Base-by-base conservation (phyloP, 2,797 vertebrate genomes). In the Aplochiton taeniatus region DNA sequence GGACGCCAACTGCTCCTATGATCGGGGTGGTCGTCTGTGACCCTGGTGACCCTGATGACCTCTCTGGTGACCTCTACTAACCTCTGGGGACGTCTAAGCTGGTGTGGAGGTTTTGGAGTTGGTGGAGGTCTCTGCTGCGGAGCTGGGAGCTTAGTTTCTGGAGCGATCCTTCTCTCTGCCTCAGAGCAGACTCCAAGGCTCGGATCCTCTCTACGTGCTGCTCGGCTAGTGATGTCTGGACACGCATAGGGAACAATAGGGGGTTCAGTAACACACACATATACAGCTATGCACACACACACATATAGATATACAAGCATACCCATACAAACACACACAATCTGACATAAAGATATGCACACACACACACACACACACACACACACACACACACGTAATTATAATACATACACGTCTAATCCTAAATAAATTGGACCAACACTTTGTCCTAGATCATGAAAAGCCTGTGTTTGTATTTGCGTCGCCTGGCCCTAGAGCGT, bases 141-240 rank as follows among this genome's bases (percentile, higher is more conserved):
- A 92, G 72, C 0, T 91, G 88, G 58, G 84, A 10, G 46, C 87
- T 86, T 74, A 94, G 88, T 45, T 89, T 93, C 19, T 93, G 85
- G 63, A 95, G 89, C 14, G 90, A 82, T 0, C 66, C 58, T 0
- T 93, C 90, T 0, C 93, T 92, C 65, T 94, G 93, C 50, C 89
- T 86, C 14, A 96, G 85, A 53, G 92, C 93, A 60, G 92, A 90
- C 72, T 96, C 95, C 84, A 96, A 73, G 53, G 84, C 88, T 66
- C 87, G 88, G 87, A 96, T 95, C 77, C 88, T 90, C 81, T 91
- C 90, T 74, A 95, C 73, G 31, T 96, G 95, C 4, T 92, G 94
- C 86, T 96, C 95, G 10, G 94, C 95, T 56, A 96, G 86, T 9
- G 91, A 90, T 9, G 94, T 90, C 95, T 96, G 0, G 19, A 63